Conservation (phyloP, 2,888 invertebrate genomes). For the Meganola albula region DNA sequence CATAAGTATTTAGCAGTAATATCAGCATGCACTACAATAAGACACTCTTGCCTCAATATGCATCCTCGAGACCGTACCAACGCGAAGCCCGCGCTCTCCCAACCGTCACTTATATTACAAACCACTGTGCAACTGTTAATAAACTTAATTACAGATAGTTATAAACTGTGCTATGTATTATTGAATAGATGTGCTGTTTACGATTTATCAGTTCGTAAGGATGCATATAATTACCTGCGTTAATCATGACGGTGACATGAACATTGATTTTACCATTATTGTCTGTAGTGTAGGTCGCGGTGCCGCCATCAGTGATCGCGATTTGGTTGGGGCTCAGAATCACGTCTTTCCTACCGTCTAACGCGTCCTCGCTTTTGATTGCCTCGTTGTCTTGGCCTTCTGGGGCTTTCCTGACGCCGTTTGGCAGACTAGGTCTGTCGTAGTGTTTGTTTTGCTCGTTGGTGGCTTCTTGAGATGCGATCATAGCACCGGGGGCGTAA, state of each 20-base stretch:
- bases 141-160: constrained; percentile 50
- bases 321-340: constrained; percentile 66
- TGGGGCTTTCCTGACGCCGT: constrained; percentile 82
- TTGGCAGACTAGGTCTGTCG: constrained; percentile 54
- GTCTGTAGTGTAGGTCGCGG: constrained; percentile 81
- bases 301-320: constrained; percentile 69
- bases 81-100: constrained; percentile 53
- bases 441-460: constrained; percentile 48
- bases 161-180: constrained; percentile 43
- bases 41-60: constrained; percentile 75
- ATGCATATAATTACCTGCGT: constrained; percentile 81
- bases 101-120: constrained; percentile 41
- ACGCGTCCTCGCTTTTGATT: constrained; percentile 77
- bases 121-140: constrained; percentile 73
- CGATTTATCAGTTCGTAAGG: constrained; percentile 58
- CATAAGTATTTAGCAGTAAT: too few species aligned
- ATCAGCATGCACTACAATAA: constrained; percentile 49
- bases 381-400: constrained; percentile 90
- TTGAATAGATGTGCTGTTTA: constrained; percentile 43
- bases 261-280: constrained; percentile 93
- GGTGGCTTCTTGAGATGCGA: constrained; percentile 32
- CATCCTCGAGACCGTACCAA: constrained; percentile 64
- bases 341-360: constrained; percentile 78
- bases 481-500: constrained; percentile 56
- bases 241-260: constrained; percentile 91